A percentile compares a stretch with the other conserved stretches of the same genome.
These are phyloP conservation scores for Denticeps clupeoides DNA, from an alignment of 2,797 vertebrate species.

Conservation along the genomic window DNA sequence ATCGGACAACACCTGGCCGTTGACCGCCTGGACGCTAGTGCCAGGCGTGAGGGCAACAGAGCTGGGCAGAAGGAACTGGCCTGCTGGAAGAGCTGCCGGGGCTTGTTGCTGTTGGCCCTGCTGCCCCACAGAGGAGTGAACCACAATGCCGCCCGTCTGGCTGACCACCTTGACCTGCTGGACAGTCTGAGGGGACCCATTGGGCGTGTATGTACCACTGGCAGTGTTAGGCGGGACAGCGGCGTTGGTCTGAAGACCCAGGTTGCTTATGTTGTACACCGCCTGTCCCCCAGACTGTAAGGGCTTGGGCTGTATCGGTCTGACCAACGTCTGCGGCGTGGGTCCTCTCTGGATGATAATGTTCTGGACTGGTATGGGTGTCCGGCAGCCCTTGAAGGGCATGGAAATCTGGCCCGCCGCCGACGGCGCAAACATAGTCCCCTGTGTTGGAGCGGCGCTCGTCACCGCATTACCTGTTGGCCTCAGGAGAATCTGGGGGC, in stretches of 20 bases:
- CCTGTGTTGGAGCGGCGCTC: conserved; percentile 60
- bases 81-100: conserved; percentile 63
- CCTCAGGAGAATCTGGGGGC: conserved; percentile 87
- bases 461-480: conserved; percentile 64
- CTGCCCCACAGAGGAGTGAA: conserved; percentile 82
- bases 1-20: conserved; percentile 59
- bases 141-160: conserved; percentile 68
- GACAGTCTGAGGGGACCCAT: conserved; percentile 62
- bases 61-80: conserved; percentile 82
- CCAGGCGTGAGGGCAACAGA: conserved; percentile 74
- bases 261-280: conserved; percentile 74
- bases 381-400: conserved; percentile 83
- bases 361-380: conserved; percentile 86
- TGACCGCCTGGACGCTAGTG: conserved; percentile 71
- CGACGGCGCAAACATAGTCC: conserved; percentile 69
- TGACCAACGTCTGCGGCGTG: conserved; percentile 75
- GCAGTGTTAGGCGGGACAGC: conserved; percentile 57
- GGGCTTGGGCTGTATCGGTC: conserved; percentile 94
- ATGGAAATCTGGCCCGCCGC: conserved; percentile 78
- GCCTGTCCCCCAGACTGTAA: conserved; percentile 78
- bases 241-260: conserved; percentile 66
- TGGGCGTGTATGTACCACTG: conserved; percentile 70
- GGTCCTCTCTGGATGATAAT: conserved; percentile 95
- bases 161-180: conserved; percentile 52
- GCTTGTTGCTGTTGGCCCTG: conserved; percentile 51